Evolutionary conservation across 2,113 vertebrate genomes (phyloP).

Genomic region (Stomatorhinus ivindoensis): DNA sequence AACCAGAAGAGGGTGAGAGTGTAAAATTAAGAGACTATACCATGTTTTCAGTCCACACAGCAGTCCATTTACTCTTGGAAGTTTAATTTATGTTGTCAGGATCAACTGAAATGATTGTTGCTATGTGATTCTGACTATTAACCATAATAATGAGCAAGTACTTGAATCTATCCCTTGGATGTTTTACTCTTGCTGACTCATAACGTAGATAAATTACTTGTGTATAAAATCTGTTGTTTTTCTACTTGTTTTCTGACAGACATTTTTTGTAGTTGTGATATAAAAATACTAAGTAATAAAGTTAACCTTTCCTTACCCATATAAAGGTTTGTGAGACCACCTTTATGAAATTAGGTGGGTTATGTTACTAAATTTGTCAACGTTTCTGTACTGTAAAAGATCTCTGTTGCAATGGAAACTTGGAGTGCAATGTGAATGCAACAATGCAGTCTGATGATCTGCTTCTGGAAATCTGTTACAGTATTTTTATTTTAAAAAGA

Average conservation of each 20-base stretch:
- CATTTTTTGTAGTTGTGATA: not conserved
- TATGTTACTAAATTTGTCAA: not conserved
- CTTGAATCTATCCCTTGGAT: not conserved
- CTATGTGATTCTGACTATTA: not conserved
- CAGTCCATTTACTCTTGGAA: not conserved
- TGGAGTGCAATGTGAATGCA: not conserved
- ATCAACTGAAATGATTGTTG: not conserved
- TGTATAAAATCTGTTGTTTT: not conserved
- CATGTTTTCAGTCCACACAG: not conserved
- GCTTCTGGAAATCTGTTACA: not conserved
- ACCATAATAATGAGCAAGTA: not conserved
- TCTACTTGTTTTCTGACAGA: not conserved
- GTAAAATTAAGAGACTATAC: not conserved
- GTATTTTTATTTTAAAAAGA: not conserved
- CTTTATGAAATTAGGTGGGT: not conserved
- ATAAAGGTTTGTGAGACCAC: not conserved
- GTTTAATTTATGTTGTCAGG: not conserved
- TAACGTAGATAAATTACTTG: not conserved
- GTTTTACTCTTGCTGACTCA: not conserved
- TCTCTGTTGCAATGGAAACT: not conserved
- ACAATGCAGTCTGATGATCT: not conserved
- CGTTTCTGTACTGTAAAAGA: not conserved
- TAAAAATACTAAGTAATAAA: not conserved
- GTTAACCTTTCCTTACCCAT: not conserved
- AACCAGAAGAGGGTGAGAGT: not conserved